These are phyloP conservation scores for Marmota monax DNA, from an alignment of 2,113 vertebrate genomes.

Conservation along the genomic window DNA sequence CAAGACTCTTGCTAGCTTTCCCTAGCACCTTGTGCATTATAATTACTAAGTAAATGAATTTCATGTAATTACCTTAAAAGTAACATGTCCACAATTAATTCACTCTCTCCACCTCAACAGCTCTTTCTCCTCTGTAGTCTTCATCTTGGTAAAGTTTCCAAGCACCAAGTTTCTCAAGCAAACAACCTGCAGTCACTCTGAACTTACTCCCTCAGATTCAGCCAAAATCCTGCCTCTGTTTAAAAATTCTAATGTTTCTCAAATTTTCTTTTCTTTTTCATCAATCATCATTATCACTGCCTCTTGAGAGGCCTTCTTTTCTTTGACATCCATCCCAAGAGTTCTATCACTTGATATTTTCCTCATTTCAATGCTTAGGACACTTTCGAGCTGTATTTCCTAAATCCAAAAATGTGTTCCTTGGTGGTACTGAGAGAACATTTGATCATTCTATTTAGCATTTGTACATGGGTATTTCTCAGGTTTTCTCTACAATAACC, in stretches of 20 bases:
- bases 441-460: not conserved
- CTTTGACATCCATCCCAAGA: not conserved
- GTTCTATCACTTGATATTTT: not conserved
- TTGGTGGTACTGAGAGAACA: not conserved
- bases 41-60: slow-evolving; percentile 1
- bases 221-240: not conserved
- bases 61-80: not conserved
- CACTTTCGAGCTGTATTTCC: not conserved
- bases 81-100: not conserved
- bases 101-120: not conserved
- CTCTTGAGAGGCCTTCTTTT: not conserved
- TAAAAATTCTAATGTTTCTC: not conserved
- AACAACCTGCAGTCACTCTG: not conserved
- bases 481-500: not conserved
- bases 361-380: not conserved
- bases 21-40: not conserved
- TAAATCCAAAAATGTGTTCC: not conserved
- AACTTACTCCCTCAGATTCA: not conserved
- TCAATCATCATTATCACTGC: not conserved
- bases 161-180: not conserved
- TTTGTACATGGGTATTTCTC: not conserved
- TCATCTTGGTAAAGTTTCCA: not conserved
- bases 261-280: not conserved
- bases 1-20: not conserved
- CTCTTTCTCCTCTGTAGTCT: not conserved